Evolutionary conservation across 2,888 invertebrate genomes (phyloP).

Genomic region (Dastarcus helophoroides): DNA sequence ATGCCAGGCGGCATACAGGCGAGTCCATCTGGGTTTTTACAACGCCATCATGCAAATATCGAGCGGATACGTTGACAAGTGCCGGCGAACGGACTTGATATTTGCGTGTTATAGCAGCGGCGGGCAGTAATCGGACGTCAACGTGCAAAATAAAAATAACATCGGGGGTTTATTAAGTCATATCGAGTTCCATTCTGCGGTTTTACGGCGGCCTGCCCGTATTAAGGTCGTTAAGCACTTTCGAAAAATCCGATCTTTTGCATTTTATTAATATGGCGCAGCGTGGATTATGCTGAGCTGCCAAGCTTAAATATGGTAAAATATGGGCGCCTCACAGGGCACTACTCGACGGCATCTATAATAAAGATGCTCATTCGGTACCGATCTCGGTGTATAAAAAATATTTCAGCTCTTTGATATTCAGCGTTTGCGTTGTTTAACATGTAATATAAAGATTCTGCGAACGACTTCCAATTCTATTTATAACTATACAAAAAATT

Average conservation of each 20-base stretch:
- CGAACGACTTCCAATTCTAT: too few relatives aligned
- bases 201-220: conserved; percentile 15
- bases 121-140: conserved; percentile 18
- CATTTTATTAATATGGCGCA: conserved; percentile 29
- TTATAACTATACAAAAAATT: too few relatives aligned
- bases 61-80: conserved; percentile 24
- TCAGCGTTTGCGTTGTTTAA: too few relatives aligned
- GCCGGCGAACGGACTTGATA: conserved; percentile 19
- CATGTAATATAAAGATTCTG: too few relatives aligned
- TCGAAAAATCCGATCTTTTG: conserved; percentile 19
- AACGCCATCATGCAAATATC: conserved; percentile 21
- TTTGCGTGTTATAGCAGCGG: conserved; percentile 17
- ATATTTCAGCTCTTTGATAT: too few relatives aligned
- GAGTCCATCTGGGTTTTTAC: conserved; percentile 20
- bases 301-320: conserved; percentile 16
- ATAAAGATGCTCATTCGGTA: too few relatives aligned
- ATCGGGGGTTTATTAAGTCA: conserved; percentile 28
- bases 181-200: conserved; percentile 18
- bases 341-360: too few relatives aligned
- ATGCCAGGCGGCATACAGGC: conserved; percentile 17
- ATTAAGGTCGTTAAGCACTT: conserved; percentile 21
- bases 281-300: conserved; percentile 24
- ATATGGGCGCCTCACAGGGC: conserved; percentile 16
- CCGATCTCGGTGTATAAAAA: too few relatives aligned
- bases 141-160: conserved; percentile 27